Conservation (phyloP, 1,140 invertebrate genomes). For the Dufourea novaeangliae region DNA sequence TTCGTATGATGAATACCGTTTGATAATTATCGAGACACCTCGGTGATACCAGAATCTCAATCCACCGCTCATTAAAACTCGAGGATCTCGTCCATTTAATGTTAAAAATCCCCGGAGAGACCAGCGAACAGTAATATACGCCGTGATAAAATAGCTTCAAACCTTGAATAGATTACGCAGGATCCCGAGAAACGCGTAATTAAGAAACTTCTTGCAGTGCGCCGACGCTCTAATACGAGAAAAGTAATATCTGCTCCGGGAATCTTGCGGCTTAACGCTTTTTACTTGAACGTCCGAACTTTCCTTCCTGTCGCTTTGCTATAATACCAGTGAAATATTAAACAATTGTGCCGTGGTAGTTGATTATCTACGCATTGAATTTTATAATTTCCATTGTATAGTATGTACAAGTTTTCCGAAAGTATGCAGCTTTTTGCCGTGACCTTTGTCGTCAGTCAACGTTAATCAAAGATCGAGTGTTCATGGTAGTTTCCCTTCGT, state of each 20-base stretch:
- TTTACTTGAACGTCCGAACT: conserved; percentile 17
- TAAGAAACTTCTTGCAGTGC: conserved; percentile 41
- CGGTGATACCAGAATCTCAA: no score
- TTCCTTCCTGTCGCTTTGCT: background rate
- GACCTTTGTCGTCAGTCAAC: background rate
- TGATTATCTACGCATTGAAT: no score
- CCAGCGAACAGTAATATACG: background rate
- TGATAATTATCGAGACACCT: no score
- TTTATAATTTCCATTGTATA: no score
- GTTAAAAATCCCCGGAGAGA: background rate
- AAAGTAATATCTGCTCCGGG: conserved; percentile 34
- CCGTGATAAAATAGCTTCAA: conserved; percentile 15
- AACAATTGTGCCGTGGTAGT: background rate
- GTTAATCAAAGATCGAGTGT: background rate
- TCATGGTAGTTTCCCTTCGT: background rate
- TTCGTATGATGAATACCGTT: no score
- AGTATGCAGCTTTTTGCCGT: no score
- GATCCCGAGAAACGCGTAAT: conserved; percentile 33
- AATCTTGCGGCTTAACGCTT: background rate
- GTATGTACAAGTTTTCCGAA: no score
- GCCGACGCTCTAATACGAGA: conserved; percentile 9
- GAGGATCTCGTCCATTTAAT: background rate
- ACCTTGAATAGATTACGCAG: conserved; percentile 18
- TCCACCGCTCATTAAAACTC: background rate
- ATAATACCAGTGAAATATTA: background rate